Evolutionary conservation across 2,888 invertebrate species (phyloP).

Genomic region (Hemithea aestivaria): DNA sequence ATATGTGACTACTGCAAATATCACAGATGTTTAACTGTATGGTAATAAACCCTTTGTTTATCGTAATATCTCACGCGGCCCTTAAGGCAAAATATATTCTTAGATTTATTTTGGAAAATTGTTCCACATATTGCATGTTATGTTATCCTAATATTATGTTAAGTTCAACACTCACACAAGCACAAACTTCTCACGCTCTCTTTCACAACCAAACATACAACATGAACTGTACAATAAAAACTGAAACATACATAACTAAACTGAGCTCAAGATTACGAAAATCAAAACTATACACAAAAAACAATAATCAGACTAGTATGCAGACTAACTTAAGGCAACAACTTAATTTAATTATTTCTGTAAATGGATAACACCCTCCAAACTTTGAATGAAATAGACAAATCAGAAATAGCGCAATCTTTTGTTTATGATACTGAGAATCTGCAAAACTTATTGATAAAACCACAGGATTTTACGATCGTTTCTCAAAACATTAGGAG

Average conservation of each 20-base stretch:
- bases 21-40: background rate
- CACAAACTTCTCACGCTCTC: too few species aligned
- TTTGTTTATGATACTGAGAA: too few species aligned
- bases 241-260: too few species aligned
- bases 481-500: background rate
- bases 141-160: too few species aligned
- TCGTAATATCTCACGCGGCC: background rate
- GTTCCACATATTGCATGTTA: too few species aligned
- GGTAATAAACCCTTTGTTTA: background rate
- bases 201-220: too few species aligned
- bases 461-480: background rate
- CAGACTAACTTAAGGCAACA: background rate
- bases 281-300: background rate
- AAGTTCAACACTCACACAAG: too few species aligned
- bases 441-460: background rate
- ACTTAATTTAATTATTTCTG: background rate
- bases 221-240: too few species aligned
- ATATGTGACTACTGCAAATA: background rate
- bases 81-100: background rate
- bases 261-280: background rate
- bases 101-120: too few species aligned
- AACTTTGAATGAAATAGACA: background rate
- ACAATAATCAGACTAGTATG: background rate
- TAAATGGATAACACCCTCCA: background rate
- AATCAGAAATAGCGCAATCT: background rate